Evolutionary conservation across 2,797 vertebrate genomes (phyloP).

Genomic region (Lerista edwardsae): DNA sequence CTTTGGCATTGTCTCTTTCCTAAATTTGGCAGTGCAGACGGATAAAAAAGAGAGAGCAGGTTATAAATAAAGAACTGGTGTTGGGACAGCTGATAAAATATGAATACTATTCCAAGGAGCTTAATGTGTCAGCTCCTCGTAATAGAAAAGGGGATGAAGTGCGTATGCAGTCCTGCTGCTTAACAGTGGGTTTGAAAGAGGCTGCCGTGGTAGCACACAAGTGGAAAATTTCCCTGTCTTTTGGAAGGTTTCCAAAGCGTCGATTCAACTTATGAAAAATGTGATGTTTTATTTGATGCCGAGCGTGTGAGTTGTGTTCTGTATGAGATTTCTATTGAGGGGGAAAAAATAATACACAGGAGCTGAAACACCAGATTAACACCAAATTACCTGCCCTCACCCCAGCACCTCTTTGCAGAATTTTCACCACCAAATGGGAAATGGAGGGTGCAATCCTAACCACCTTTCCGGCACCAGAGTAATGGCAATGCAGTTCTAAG

Average conservation of each 20-base stretch:
- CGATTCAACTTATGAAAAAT: constrained; percentile 58
- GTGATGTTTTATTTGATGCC: constrained; percentile 58
- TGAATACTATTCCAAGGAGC: constrained; percentile 66
- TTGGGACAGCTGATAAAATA: constrained; percentile 73
- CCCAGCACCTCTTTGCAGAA: constrained; percentile 3
- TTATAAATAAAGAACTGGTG: constrained; percentile 66
- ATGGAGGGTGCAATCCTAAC: background rate
- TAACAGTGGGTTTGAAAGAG: constrained; percentile 60
- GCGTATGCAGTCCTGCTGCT: constrained; percentile 56
- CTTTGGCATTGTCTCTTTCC: constrained; percentile 52
- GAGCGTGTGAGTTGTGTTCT: constrained; percentile 11
- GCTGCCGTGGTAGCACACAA: constrained; percentile 58
- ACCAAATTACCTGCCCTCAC: background rate
- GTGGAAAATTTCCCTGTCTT: constrained; percentile 55
- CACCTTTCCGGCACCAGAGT: too few relatives aligned
- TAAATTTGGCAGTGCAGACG: constrained; percentile 47
- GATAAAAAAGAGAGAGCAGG: background rate
- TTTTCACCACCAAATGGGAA: constrained; percentile 23
- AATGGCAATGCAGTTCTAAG: too few relatives aligned
- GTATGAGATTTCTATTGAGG: constrained; percentile 15
- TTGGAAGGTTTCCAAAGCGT: constrained; percentile 60
- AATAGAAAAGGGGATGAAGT: constrained; percentile 65
- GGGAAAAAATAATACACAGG: background rate
- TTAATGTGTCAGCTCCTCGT: constrained; percentile 68
- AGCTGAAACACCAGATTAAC: background rate